Conservation (phyloP, 2,888 invertebrate species). For the Omphaloscelis lunosa region DNA sequence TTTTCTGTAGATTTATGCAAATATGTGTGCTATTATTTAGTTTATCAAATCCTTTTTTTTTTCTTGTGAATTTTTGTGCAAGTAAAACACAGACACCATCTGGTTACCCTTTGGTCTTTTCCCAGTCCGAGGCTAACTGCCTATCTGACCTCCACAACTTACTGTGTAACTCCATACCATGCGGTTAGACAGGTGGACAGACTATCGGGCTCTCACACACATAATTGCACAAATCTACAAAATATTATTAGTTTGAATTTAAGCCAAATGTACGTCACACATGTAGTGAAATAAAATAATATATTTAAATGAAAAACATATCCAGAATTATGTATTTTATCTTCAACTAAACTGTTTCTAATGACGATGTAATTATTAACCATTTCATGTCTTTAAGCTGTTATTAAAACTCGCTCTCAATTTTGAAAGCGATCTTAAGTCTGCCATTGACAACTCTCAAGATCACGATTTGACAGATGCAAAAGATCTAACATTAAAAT, state of each 20-base stretch:
- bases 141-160: background rate
- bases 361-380: background rate
- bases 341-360: background rate
- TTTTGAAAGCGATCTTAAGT: background rate
- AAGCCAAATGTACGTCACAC: constrained; percentile 28
- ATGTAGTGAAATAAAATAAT: constrained; percentile 7
- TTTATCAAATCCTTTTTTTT: background rate
- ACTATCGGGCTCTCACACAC: background rate
- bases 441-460: background rate
- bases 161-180: background rate
- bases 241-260: constrained; percentile 1
- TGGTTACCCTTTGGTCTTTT: background rate
- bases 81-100: background rate
- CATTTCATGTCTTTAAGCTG: background rate
- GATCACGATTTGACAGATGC: background rate
- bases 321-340: constrained; percentile 21
- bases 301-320: constrained; percentile 39
- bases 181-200: background rate
- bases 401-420: background rate
- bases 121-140: background rate
- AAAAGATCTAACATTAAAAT: background rate
- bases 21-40: background rate
- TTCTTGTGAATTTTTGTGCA: no score
- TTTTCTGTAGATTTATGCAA: constrained; percentile 23
- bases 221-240: constrained; percentile 18